Evolutionary conservation across 2,113 vertebrate genomes (phyloP), one percentile per base, ranked within the genome.

Genomic region (pig (Sus scrofa)): DNA sequence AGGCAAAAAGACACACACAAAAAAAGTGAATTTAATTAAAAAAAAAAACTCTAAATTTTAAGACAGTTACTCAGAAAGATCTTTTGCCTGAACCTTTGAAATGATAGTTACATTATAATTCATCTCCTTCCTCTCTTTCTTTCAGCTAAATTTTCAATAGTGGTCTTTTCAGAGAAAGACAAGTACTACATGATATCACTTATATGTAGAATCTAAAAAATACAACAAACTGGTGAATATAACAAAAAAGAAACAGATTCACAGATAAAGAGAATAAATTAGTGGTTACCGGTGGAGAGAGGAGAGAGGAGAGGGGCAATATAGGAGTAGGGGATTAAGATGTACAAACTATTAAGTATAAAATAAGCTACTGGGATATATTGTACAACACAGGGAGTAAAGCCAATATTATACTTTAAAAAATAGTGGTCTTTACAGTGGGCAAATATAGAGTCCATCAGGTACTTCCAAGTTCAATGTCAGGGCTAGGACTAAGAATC

Each of bases 51-150:
- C 74, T 91, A 83, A 93, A 93, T 86, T 70, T 92, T 94, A 93
- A 52, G 96, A 91, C 24, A 96, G 82, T 89, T 94, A 86, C 74
- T 97, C 86, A 91, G 77, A 95, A 96, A 93, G 63, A 74, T 86
- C 44, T 85, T 62, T 71, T 85, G 34, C 78, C 71, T 95, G 91
- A 91, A 92, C 78, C 50, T 67, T 65, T 94, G 26, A 94, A 91
- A 86, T 71, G 74, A 93, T 89, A 83, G 68, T 81, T 89, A 84
- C 62, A 85, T 62, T 86, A 56, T 68, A 88, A 83, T 91, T 88
- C 37, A 54, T 96, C 34, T 82, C 74, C 83, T 81, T 90, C 63
- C 39, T 96, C 26, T 89, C 65, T 67, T 78, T 75, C 32, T 89
- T 22, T 81, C 58, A 60, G 79, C 70, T 81, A 92, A 87, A 60